Conservation (phyloP, 2,888 invertebrate genomes). For the Drosophila formosana region DNA sequence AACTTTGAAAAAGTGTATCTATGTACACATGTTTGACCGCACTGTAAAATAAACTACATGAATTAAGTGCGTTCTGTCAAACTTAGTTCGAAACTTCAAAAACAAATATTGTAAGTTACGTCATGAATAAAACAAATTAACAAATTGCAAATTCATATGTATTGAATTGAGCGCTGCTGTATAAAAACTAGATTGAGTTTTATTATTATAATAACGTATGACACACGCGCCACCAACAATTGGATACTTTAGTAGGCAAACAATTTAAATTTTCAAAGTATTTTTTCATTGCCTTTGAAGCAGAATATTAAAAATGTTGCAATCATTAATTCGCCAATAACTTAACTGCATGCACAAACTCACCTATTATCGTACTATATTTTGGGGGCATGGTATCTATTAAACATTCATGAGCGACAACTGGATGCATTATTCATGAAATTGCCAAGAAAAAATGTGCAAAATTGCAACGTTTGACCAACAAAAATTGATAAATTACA, state of each 20-base stretch:
- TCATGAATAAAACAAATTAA: background rate
- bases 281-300: background rate
- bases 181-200: background rate
- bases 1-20: no score
- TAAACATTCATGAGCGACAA: slow-evolving; percentile 52
- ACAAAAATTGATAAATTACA: slow-evolving; percentile 61
- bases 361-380: slow-evolving; percentile 19
- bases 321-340: slow-evolving; percentile 17
- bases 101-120: background rate
- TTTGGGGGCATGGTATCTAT: slow-evolving; percentile 40
- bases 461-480: slow-evolving; percentile 37
- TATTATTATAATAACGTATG: no score
- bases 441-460: slow-evolving; percentile 5
- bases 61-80: no score
- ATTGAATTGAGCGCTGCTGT: no score
- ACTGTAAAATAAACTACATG: no score
- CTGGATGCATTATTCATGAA: slow-evolving; percentile 61
- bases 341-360: slow-evolving; percentile 13
- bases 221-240: no score
- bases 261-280: background rate
- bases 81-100: no score
- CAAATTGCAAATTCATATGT: background rate
- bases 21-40: no score
- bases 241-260: background rate
- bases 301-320: slow-evolving; percentile 17